phyloP scores from a whole-genome alignment of 2,113 vertebrate species.

The Helogale parvula region DNA sequence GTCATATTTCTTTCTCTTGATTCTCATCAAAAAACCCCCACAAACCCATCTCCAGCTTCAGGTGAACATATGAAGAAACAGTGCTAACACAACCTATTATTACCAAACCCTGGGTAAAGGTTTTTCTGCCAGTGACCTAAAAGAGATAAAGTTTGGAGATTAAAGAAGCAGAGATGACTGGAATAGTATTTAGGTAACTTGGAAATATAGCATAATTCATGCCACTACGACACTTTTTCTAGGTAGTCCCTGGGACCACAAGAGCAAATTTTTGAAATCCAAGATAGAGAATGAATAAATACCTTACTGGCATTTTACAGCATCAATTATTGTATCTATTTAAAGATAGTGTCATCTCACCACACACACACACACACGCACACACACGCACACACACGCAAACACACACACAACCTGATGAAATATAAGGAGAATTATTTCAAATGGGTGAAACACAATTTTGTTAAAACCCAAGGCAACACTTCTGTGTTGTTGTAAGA shows the following conservation, averaged over 20 bases:
- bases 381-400: background rate
- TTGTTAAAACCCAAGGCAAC: background rate
- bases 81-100: background rate
- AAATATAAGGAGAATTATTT: background rate
- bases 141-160: background rate
- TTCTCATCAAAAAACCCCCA: background rate
- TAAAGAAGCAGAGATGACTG: background rate
- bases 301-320: background rate
- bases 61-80: background rate
- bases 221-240: background rate
- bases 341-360: background rate
- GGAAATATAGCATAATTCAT: background rate
- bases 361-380: background rate
- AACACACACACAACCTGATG: background rate
- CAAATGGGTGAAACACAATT: background rate
- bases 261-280: background rate
- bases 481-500: rapidly evolving
- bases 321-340: background rate
- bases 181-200: background rate
- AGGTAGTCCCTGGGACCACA: background rate
- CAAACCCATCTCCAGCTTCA: background rate
- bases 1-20: background rate
- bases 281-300: background rate
- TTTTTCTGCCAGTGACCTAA: background rate
- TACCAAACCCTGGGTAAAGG: background rate